phyloP scores from a whole-genome alignment of 1,140 invertebrate genomes.

The Lepeophtheirus salmonis region DNA sequence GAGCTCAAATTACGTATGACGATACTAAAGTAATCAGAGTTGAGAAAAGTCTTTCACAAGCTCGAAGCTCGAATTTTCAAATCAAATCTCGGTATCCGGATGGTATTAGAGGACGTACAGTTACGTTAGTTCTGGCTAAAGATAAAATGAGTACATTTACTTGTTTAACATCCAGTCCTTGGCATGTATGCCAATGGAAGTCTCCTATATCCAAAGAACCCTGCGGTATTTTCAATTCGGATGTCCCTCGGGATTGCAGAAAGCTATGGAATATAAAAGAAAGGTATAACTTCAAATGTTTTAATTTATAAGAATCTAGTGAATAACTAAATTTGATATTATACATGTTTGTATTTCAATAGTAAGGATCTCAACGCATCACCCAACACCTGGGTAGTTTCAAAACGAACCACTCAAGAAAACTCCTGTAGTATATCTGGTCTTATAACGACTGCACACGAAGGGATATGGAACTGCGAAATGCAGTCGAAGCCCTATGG shows the following conservation, averaged over 20 bases:
- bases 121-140: neutral
- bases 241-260: neutral
- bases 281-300: neutral
- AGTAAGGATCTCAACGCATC: neutral
- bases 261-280: neutral
- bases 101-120: neutral
- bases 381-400: neutral
- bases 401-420: neutral
- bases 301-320: too few relatives aligned
- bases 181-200: neutral
- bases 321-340: too few relatives aligned
- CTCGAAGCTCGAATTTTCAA: neutral
- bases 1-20: neutral
- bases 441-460: neutral
- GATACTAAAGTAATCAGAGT: neutral
- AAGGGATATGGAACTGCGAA: neutral
- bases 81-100: neutral
- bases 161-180: neutral
- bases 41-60: neutral
- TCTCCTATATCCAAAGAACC: neutral
- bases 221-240: neutral
- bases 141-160: neutral
- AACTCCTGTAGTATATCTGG: neutral
- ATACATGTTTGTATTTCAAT: neutral
- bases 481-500: neutral